Evolutionary conservation across 2,888 invertebrate genomes (phyloP), one percentile per base, ranked within the genome.

Genomic region (Panzeria rudis): DNA sequence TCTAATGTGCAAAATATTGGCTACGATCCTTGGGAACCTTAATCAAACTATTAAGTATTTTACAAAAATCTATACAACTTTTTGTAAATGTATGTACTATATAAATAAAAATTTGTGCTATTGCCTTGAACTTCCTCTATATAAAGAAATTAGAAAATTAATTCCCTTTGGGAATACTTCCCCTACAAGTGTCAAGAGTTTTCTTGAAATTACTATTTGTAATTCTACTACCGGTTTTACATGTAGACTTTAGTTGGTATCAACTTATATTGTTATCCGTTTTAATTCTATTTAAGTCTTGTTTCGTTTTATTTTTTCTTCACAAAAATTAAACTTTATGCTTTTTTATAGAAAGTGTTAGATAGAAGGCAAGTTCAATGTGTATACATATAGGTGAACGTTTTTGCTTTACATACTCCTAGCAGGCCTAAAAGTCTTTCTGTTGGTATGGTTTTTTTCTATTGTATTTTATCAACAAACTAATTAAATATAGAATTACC

Each of bases 241-340:
- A 72, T 68, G 78, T 50, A 78, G 59, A 72, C 50, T 73, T 73
- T 78, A 78, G 47, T 52, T 78, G 78, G 69, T 62, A 73, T 83
- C 83, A 73, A 72, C 83, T 83, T 78, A 83, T 79, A 73, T 62
- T 83, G 83, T 83, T 79, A 78, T 83, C 78, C 61, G 68, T 61
- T 73, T 83, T 83, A 73, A 83, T 61, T 54, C 73, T 50, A 52
- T 61, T 75, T 69, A 68, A 81, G 47, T 52, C 68, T 35, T 81
- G 41, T 44, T 81, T 69, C 52, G 52, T 61, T 66, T 64, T 80
- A 64, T 50, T 20, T 17, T 59, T 25, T 17, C 41, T 29, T 2
- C 5, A 29, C 2, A 29, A 29, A 5, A 62, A 44, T 38, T 5
- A 64, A n/a, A 72, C 54, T 62, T 41, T 62, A 25, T 47, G 3